phyloP scores from a whole-genome alignment of 2,888 invertebrate species.

The Xanthorhoe designata region DNA sequence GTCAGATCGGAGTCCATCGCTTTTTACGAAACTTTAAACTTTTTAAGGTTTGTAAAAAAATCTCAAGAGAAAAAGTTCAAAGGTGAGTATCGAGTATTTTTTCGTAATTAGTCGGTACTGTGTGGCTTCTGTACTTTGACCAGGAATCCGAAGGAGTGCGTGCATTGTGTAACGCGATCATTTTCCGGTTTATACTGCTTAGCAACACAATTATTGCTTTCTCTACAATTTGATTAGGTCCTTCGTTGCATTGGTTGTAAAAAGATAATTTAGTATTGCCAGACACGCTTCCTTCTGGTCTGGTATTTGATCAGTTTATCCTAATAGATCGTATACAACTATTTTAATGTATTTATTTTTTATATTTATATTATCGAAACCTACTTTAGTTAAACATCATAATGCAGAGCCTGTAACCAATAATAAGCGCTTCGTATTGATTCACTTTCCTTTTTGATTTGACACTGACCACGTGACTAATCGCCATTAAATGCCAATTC shows the following conservation, averaged over 20 bases:
- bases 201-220: conserved; percentile 64
- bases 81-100: conserved; percentile 55
- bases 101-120: conserved; percentile 70
- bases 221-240: not conserved
- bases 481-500: too few relatives aligned
- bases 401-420: too few relatives aligned
- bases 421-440: too few relatives aligned
- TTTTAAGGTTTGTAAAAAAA: conserved; percentile 26
- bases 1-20: not conserved
- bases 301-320: too few relatives aligned
- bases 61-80: conserved; percentile 22
- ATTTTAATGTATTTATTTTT: too few relatives aligned
- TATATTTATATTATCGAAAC: too few relatives aligned
- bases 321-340: too few relatives aligned
- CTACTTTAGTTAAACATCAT: too few relatives aligned
- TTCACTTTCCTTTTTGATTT: too few relatives aligned
- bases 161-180: conserved; percentile 75
- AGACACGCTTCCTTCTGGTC: too few relatives aligned
- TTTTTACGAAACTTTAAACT: conserved; percentile 18
- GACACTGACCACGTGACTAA: too few relatives aligned
- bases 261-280: not conserved
- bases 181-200: conserved; percentile 50
- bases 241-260: not conserved
- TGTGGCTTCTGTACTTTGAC: conserved; percentile 81
- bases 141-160: conserved; percentile 72